phyloP scores from a whole-genome alignment of 2,888 invertebrate species.

The Yponomeuta evonymella region DNA sequence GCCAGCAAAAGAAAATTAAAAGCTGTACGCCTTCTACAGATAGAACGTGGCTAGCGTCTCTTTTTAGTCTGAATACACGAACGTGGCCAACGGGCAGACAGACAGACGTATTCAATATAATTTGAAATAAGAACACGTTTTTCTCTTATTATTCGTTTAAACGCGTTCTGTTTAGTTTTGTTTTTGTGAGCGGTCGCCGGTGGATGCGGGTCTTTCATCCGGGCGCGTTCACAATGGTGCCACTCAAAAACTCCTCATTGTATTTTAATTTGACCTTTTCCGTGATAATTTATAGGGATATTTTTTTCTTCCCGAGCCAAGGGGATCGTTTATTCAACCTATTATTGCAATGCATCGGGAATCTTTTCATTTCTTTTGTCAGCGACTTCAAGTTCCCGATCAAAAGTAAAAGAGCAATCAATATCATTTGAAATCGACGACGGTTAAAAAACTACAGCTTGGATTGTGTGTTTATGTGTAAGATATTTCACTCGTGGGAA shows the following conservation, averaged over 20 bases:
- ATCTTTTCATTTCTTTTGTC: slow-evolving; percentile 63
- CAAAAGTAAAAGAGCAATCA: slow-evolving; percentile 21
- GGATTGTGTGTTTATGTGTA: slow-evolving; percentile 10
- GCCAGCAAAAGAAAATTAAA: slow-evolving; percentile 44
- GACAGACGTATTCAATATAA: slow-evolving; percentile 73
- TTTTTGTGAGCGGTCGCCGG: slow-evolving; percentile 62
- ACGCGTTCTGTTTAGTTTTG: slow-evolving; percentile 74
- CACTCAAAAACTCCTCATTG: slow-evolving; percentile 76
- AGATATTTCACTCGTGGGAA: slow-evolving; percentile 12
- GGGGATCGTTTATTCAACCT: slow-evolving; percentile 68
- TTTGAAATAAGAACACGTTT: slow-evolving; percentile 73
- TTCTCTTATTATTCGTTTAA: slow-evolving; percentile 74
- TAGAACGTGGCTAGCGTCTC: slow-evolving; percentile 52
- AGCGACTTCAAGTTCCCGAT: slow-evolving; percentile 48
- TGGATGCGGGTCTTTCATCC: slow-evolving; percentile 72
- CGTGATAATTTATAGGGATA: slow-evolving; percentile 74
- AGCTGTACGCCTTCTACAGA: slow-evolving; percentile 41
- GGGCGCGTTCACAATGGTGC: slow-evolving; percentile 70
- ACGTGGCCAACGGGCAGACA: slow-evolving; percentile 57
- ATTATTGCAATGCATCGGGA: slow-evolving; percentile 52
- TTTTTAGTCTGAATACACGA: slow-evolving; percentile 20
- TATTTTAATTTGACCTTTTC: slow-evolving; percentile 77
- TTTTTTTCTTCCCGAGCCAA: slow-evolving; percentile 42
- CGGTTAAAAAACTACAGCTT: background rate
- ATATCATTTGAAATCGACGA: background rate